Evolutionary conservation across 2,113 vertebrate species (phyloP).

Genomic region (Clupea harengus): DNA sequence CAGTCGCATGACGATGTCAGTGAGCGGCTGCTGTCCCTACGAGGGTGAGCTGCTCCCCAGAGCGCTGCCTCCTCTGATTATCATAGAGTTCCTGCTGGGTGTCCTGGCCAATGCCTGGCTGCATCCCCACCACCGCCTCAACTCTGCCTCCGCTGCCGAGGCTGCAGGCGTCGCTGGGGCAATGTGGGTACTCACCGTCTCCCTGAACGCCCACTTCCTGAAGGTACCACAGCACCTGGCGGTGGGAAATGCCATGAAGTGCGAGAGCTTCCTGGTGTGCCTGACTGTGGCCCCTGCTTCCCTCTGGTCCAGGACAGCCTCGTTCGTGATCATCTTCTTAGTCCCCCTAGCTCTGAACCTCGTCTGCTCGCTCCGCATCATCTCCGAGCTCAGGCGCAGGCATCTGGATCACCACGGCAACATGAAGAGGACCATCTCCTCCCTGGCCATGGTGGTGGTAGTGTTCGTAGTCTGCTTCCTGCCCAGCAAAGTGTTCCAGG

Average conservation of each 20-base stretch:
- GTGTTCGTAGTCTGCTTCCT: slow-evolving; percentile 64
- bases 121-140: slow-evolving; percentile 57
- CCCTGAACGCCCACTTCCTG: slow-evolving; percentile 47
- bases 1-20: not conserved
- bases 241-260: slow-evolving; percentile 35
- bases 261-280: slow-evolving; percentile 64
- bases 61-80: slow-evolving; percentile 55
- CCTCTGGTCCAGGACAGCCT: slow-evolving; percentile 57
- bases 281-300: not conserved
- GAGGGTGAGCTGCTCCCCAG: slow-evolving; percentile 41
- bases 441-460: slow-evolving; percentile 43
- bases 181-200: slow-evolving; percentile 58
- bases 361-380: slow-evolving; percentile 58
- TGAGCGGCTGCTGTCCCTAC: slow-evolving; percentile 48
- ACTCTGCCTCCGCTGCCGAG: too few relatives aligned
- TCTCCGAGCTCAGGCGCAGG: slow-evolving; percentile 47
- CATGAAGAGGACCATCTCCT: slow-evolving; percentile 60
- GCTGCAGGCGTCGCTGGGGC: slow-evolving; percentile 32
- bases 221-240: slow-evolving; percentile 20
- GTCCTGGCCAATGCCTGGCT: slow-evolving; percentile 58
- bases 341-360: slow-evolving; percentile 60
- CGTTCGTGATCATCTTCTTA: slow-evolving; percentile 61
- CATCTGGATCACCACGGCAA: slow-evolving; percentile 51
- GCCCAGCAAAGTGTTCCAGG: slow-evolving; percentile 58
- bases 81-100: slow-evolving; percentile 56